Base-by-base conservation (phyloP, 1,140 invertebrate genomes). In the Drosophila willistoni region DNA sequence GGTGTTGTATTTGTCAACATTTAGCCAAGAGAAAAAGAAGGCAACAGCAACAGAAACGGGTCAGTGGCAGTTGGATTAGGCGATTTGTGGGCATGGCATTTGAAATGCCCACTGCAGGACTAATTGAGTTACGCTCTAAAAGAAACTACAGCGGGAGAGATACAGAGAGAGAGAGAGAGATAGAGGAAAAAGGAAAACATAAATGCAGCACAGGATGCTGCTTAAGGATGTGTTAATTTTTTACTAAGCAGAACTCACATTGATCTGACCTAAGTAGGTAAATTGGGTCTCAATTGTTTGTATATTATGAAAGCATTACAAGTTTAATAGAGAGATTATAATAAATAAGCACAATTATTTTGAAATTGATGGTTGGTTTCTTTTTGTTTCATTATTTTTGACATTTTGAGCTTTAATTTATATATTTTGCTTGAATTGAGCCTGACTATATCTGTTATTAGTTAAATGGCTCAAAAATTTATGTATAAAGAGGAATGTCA, bases 1-100 rank as follows among this genome's bases (percentile, higher is more conserved):
- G 89, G 89, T 91, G 89, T 90, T 76, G 89, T 90, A 90, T 90
- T 90, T 90, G 81, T 89, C 89, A 90, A 91, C 83, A 90, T 91
- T 90, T 83, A 83, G 84, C 59, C 54, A 36, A 59, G 36, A 34
- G n/a, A 51, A 9, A 47, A 7, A 39, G 13, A 47, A 34, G 14
- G 10, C 36, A 39, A 39, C 25, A 42, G 36, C 12, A 44, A 47
- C 29, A 55, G 17, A 10, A 22, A 5, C 36, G 12, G 36, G 36
- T 39, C 36, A 70, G 77, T 78, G 82, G 79, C 71, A 87, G 47
- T 36, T 61, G 83, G 79, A 83, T 87, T 86, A 79, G 67, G 41
- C 83, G 67, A 72, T 77, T 87, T 87, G 82, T 86, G 82, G 82
- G 82, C 83, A 82, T 55, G 76, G 67, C 44, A 83, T 86, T 82